These are phyloP conservation scores for Punctoribates punctum DNA, from an alignment of 2,888 invertebrate genomes.

Conservation along the genomic window DNA sequence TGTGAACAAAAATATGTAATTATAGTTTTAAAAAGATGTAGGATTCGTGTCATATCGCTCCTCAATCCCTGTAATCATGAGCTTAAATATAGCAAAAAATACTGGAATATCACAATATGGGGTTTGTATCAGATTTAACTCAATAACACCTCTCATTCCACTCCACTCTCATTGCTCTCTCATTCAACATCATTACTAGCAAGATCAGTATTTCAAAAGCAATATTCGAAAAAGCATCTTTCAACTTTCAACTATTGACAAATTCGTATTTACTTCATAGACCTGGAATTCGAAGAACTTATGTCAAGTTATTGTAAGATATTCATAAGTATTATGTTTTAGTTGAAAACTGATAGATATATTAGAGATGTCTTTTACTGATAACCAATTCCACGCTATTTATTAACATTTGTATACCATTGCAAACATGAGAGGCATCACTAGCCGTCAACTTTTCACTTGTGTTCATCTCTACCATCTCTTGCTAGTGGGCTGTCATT, in stretches of 20 bases:
- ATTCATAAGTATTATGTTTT: no score
- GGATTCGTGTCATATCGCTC: constrained; percentile 34
- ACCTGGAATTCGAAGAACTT: no score
- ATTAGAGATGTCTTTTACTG: background rate
- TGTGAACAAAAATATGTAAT: constrained; percentile 30
- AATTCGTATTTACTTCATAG: no score
- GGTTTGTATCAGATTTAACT: constrained; percentile 24
- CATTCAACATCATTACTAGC: no score
- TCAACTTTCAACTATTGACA: no score
- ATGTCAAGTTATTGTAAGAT: no score
- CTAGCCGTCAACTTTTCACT: constrained; percentile 23
- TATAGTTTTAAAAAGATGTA: constrained; percentile 29
- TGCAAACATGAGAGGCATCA: background rate
- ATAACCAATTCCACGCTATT: background rate
- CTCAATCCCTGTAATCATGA: constrained; percentile 31
- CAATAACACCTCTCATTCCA: background rate
- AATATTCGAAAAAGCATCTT: no score
- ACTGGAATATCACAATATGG: constrained; percentile 27
- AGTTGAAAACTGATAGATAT: no score
- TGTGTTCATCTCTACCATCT: constrained; percentile 27
- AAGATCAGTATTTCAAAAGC: no score
- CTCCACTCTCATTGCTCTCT: background rate
- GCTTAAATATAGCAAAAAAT: constrained; percentile 21
- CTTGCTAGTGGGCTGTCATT: background rate
- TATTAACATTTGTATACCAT: no score